A percentile compares a stretch with the other conserved stretches of the same genome.
phyloP scores from a whole-genome alignment of 1,140 invertebrate species.

The Helicoverpa zea region DNA sequence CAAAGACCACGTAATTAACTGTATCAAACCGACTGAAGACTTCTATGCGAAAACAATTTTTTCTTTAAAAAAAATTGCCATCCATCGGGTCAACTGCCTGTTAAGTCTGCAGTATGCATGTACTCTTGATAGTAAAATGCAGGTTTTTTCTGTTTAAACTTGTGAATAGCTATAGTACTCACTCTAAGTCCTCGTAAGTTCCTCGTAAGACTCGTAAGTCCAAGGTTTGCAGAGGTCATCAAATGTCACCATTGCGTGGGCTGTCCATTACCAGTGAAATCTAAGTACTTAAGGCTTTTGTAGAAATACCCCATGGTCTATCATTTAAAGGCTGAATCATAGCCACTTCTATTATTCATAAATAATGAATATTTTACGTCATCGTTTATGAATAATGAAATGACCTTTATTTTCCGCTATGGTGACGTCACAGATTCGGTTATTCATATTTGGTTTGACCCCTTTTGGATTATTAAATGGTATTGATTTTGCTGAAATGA shows the following conservation, averaged over 20 bases:
- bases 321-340: constrained; percentile 65
- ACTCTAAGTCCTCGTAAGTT: too few species aligned
- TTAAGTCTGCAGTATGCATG: too few species aligned
- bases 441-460: background rate
- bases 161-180: background rate
- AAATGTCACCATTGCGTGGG: constrained; percentile 27
- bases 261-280: background rate
- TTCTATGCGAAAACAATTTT: too few species aligned
- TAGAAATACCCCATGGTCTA: constrained; percentile 57
- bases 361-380: constrained; percentile 59
- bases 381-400: constrained; percentile 64
- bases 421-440: constrained; percentile 21
- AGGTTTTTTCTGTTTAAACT: background rate
- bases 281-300: background rate
- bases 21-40: too few species aligned
- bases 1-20: too few species aligned
- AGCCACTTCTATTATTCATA: constrained; percentile 51
- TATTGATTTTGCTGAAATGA: background rate
- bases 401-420: constrained; percentile 57
- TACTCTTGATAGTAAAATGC: too few species aligned
- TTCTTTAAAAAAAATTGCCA: too few species aligned
- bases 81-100: too few species aligned
- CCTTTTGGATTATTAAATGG: constrained; percentile 12
- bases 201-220: too few species aligned
- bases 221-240: constrained; percentile 6